These are phyloP conservation scores for Actinia equina DNA, from an alignment of 64 coral and sea anemone genomes.

Conservation along the genomic window DNA sequence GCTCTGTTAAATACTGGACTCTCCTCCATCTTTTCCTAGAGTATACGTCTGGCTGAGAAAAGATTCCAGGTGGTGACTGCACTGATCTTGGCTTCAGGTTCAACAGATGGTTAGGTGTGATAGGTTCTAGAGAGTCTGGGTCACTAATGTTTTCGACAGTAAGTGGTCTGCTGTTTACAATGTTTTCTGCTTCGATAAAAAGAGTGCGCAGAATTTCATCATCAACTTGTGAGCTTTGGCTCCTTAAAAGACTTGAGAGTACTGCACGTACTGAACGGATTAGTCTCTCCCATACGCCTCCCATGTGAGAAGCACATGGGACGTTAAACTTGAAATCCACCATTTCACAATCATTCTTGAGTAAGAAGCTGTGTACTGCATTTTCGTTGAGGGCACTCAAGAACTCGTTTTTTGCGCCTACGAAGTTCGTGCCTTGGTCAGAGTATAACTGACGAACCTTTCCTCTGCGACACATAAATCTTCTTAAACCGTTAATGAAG, in stretches of 20 bases:
- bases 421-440: conserved; percentile 47
- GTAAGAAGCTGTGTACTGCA: background rate
- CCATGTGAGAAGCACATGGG: conserved; percentile 48
- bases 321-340: conserved; percentile 33
- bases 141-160: conserved; percentile 20
- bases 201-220: conserved; percentile 26
- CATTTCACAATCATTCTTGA: conserved; percentile 28
- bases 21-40: conserved; percentile 31
- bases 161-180: conserved; percentile 33
- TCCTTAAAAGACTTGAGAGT: background rate
- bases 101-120: conserved; percentile 34
- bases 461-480: conserved; percentile 46
- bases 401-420: conserved; percentile 41
- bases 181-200: conserved; percentile 34
- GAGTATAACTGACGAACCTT: conserved; percentile 30
- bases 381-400: background rate
- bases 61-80: conserved; percentile 19
- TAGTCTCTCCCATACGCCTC: conserved; percentile 36
- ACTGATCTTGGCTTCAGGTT: conserved; percentile 22
- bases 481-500: conserved; percentile 29
- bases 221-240: background rate
- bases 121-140: conserved; percentile 7
- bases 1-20: conserved; percentile 25
- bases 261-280: conserved; percentile 16
- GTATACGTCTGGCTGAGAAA: conserved; percentile 28